A percentile compares a stretch with the other conserved stretches of the same genome.
Conservation (phyloP, 1,140 invertebrate species). For the Tyrophagus putrescentiae region DNA sequence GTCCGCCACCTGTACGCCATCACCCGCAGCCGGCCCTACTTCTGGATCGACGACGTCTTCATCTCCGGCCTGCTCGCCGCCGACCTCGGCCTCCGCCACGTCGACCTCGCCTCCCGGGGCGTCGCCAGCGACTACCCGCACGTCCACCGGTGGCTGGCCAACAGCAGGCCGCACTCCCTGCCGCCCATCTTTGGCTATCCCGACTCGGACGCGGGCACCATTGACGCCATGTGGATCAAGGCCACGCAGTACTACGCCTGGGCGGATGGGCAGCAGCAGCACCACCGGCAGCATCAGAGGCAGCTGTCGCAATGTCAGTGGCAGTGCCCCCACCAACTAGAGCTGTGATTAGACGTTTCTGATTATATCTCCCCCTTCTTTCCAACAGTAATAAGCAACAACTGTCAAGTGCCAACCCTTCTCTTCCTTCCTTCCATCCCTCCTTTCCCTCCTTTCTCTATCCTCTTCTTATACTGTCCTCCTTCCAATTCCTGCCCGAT, state of each 20-base stretch:
- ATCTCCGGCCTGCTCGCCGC: constrained; percentile 56
- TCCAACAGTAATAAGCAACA: too few species aligned
- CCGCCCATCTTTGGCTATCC: constrained; percentile 29
- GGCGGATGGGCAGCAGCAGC: too few species aligned
- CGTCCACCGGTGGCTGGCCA: constrained; percentile 24
- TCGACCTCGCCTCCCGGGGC: constrained; percentile 38
- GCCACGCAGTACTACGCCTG: constrained; percentile 28
- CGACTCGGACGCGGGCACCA: constrained; percentile 22
- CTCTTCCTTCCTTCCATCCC: too few species aligned
- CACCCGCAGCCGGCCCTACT: constrained; percentile 38
- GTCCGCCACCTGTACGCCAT: constrained; percentile 30
- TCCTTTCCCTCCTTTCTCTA: too few species aligned
- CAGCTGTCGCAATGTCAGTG: too few species aligned
- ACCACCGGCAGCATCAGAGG: too few species aligned
- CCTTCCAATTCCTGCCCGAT: too few species aligned
- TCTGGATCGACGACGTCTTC: constrained; percentile 73
- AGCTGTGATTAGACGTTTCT: too few species aligned
- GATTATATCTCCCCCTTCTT: too few species aligned
- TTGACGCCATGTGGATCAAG: constrained; percentile 28
- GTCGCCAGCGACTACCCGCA: constrained; percentile 21
- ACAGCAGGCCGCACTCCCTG: constrained; percentile 7
- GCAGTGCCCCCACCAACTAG: too few species aligned
- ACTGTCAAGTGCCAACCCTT: too few species aligned
- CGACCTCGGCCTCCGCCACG: constrained; percentile 41
- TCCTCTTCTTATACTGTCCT: too few species aligned